Base-by-base conservation (phyloP, 2,113 vertebrate genomes). In the Poeciliopsis occidentalis region DNA sequence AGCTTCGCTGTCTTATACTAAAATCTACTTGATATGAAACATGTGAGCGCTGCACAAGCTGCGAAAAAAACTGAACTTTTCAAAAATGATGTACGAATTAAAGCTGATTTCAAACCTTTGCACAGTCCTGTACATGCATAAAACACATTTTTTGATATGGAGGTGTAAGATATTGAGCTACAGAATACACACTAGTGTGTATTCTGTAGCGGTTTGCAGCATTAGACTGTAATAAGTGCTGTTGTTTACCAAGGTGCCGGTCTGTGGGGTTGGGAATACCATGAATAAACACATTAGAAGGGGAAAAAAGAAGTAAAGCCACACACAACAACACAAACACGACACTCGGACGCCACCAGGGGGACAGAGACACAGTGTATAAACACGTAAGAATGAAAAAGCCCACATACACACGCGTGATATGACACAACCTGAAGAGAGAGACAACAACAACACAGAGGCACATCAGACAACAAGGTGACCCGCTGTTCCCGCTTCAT, bases 371-470 rank as follows among this genome's bases (percentile, higher is more conserved):
- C 89, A 93, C 87, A 88, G 88, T 93, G 88, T 92, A 86, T 81
- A 91, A 65, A 94, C 86, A 87, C 41, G 85, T 89, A 94, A 90
- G 93, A 94, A 94, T 94, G 92, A 94, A 94, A 88, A 93, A 94
- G 93, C 93, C 92, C 92, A 95, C 94, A 94, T 95, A 95, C 94
- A 95, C 92, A 95, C 94, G 92, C 94, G 94, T 93, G 94, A 94
- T 94, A 95, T 94, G 92, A 95, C 93, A 95, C 93, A 95, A 95
- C 94, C 94, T 95, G 93, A 94, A 94, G 94, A 88, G 91, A 94
- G 92, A 94, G 91, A 94, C 93, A 92, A 94, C 91, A 91, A 92
- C 91, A 93, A 90, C 92, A 94, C 91, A 95, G 86, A 94, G 87
- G 90, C 88, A 90, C 92, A 91, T 94, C 92, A 95, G 94, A 94